These are phyloP conservation scores for Electrona antarctica DNA, from an alignment of 2,113 vertebrate species.

Conservation along the genomic window DNA sequence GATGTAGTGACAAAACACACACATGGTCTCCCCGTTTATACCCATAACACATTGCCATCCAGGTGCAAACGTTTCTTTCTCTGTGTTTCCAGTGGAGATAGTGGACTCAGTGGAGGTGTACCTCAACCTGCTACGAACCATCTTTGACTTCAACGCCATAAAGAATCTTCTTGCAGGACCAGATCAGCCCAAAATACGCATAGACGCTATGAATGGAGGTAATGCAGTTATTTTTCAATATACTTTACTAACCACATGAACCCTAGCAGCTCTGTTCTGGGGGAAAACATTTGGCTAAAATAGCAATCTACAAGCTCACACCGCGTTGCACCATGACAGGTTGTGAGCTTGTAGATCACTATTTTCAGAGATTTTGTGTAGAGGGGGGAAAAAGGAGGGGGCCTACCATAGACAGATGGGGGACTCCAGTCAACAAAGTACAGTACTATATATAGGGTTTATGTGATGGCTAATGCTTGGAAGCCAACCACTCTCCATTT, in stretches of 20 bases:
- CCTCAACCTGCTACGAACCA: slow-evolving; percentile 89
- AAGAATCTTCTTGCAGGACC: slow-evolving; percentile 92
- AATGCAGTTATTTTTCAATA: slow-evolving; percentile 10
- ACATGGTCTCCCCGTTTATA: not conserved
- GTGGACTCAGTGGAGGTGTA: slow-evolving; percentile 98
- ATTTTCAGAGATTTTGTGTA: too few species aligned
- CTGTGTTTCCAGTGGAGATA: slow-evolving; percentile 88
- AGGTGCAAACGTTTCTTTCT: not conserved
- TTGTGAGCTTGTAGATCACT: too few species aligned
- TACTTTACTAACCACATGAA: too few species aligned
- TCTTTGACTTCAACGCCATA: slow-evolving; percentile 94
- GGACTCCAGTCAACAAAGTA: not conserved
- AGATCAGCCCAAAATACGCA: slow-evolving; percentile 90
- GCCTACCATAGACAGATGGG: too few species aligned
- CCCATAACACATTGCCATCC: not conserved
- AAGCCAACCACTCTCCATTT: not conserved
- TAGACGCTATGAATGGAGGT: slow-evolving; percentile 99
- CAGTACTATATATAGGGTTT: too few species aligned
- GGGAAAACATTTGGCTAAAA: too few species aligned
- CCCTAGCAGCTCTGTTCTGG: too few species aligned
- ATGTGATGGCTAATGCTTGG: too few species aligned
- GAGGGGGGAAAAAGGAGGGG: too few species aligned
- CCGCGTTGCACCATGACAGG: too few species aligned
- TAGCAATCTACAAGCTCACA: too few species aligned
- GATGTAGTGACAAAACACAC: not conserved